Percentiles rank a stretch among this genome's conserved stretches.
phyloP scores from a whole-genome alignment of 2,888 invertebrate species.

The Xestia c-nigrum region DNA sequence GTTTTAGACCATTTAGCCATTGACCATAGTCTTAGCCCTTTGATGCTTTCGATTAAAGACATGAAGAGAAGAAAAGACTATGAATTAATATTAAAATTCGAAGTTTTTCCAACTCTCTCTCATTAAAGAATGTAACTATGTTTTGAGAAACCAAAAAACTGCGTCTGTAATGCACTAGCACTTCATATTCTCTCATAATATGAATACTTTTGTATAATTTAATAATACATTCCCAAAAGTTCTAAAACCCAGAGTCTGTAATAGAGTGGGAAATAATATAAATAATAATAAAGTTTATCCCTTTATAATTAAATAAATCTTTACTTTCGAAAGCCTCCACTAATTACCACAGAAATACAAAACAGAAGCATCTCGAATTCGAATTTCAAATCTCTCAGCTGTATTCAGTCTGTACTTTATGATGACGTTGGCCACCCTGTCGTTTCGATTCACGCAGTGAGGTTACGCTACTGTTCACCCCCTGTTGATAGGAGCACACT shows the following conservation, averaged over 20 bases:
- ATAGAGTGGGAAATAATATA: no score
- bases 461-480: constrained; percentile 87
- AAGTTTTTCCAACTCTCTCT: not conserved
- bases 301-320: not conserved
- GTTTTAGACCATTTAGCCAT: not conserved
- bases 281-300: not conserved
- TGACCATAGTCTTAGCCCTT: not conserved
- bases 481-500: constrained; percentile 82
- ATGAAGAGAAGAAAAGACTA: not conserved
- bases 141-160: not conserved
- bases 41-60: not conserved
- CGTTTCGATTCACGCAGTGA: constrained; percentile 82
- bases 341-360: constrained; percentile 16
- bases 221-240: not conserved
- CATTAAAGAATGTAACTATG: not conserved
- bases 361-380: constrained; percentile 38
- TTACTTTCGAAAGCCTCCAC: not conserved
- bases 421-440: constrained; percentile 76
- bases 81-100: not conserved
- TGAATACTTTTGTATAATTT: not conserved
- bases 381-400: constrained; percentile 35
- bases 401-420: constrained; percentile 61
- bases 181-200: not conserved
- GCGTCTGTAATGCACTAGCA: not conserved
- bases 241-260: not conserved